Conservation (phyloP, 2,888 invertebrate species). For the Listrodromus nycthemerus region DNA sequence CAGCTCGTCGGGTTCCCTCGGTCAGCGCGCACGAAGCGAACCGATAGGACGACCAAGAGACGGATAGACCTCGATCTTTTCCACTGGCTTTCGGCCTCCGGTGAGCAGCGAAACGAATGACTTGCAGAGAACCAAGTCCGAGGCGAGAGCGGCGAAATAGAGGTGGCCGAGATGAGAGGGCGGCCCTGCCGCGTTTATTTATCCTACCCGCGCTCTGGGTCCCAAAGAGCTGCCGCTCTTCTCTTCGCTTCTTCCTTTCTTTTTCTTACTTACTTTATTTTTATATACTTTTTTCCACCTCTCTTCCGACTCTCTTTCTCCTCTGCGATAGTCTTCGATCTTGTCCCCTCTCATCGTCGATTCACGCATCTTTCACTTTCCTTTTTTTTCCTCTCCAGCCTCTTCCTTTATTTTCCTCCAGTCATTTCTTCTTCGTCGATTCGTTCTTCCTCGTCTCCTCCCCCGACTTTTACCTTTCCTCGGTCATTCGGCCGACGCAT, state of each 20-base stretch:
- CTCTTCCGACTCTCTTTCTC: conserved; percentile 27
- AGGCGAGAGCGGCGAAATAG: conserved; percentile 78
- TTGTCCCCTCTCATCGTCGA: conserved; percentile 40
- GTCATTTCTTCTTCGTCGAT: conserved; percentile 11
- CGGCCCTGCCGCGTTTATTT: conserved; percentile 83
- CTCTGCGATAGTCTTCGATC: conserved; percentile 28
- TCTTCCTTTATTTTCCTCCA: conserved; percentile 40
- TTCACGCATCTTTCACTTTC: conserved; percentile 42
- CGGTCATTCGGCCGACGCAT: not conserved
- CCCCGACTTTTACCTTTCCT: not conserved
- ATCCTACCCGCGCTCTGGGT: conserved; percentile 78
- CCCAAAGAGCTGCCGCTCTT: conserved; percentile 61
- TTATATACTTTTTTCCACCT: conserved; percentile 21
- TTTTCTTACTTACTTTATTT: not conserved
- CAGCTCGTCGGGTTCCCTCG: conserved; percentile 36
- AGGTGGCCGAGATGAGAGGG: conserved; percentile 83
- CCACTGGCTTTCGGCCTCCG: conserved; percentile 6
- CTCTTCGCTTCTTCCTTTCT: conserved; percentile 13
- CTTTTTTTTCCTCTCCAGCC: conserved; percentile 13
- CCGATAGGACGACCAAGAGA: conserved; percentile 9
- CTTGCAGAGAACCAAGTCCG: conserved; percentile 51
- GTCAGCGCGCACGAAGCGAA: conserved; percentile 7
- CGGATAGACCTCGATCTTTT: conserved; percentile 35
- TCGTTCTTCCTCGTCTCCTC: conserved; percentile 13
- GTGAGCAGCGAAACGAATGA: conserved; percentile 55